Evolutionary conservation across 2,797 vertebrate species (phyloP).

Genomic region (Antrozous pallidus): DNA sequence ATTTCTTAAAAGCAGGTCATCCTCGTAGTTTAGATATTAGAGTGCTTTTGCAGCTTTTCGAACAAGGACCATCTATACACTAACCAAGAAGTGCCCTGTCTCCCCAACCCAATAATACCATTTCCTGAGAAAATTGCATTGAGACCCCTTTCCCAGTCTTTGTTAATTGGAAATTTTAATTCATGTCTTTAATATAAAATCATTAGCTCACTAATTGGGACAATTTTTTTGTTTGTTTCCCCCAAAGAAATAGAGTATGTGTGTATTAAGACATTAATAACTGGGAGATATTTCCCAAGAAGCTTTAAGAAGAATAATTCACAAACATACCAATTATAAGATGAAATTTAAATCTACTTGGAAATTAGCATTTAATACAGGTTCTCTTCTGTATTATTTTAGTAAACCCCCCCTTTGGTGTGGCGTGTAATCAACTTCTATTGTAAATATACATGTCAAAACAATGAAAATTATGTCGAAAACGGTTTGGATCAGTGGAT

Average conservation of each 20-base stretch:
- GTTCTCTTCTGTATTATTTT: neutral
- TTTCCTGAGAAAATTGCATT: neutral
- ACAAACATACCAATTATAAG: neutral
- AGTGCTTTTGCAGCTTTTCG: neutral
- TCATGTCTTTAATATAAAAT: neutral
- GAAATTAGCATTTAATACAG: neutral
- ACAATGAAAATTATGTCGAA: neutral
- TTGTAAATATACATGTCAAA: neutral
- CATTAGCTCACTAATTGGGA: neutral
- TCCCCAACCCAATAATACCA: neutral
- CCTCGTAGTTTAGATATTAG: neutral
- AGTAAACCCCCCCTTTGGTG: neutral
- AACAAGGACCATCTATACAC: neutral
- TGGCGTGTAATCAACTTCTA: neutral
- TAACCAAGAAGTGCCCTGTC: neutral
- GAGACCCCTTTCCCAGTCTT: neutral
- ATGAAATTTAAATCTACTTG: conserved; percentile 4
- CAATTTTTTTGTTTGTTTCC: neutral
- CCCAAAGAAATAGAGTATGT: neutral
- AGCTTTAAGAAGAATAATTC: neutral
- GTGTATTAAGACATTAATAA: neutral
- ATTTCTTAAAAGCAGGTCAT: neutral
- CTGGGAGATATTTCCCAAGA: neutral
- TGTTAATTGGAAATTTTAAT: neutral
- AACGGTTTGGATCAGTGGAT: too few relatives aligned